Base-by-base conservation (phyloP, 2,113 vertebrate genomes). In the Centrocercus urophasianus region DNA sequence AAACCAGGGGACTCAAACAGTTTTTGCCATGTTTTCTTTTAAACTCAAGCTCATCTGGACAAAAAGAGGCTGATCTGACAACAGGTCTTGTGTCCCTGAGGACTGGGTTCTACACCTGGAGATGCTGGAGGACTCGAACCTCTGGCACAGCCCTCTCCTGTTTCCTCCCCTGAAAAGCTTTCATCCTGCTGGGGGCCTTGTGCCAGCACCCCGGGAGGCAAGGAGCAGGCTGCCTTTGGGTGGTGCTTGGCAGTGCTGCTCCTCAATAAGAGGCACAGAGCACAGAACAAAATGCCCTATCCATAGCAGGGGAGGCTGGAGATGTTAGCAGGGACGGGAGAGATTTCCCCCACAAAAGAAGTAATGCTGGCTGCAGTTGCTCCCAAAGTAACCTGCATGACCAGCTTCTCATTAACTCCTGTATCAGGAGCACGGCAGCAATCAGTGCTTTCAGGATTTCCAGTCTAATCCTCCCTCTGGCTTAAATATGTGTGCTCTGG, bases 381-480 rank as follows among this genome's bases (percentile, higher is more conserved):
- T 95, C 90, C 88, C 90, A 94, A 91, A 94, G 93, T 91, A 95
- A 78, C 56, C 48, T 2, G 3, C 5, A 1, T 73, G 77, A 85
- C 65, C 56, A 75, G 83, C 80, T 88, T 61, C 81, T 81, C 87
- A 57, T 78, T 95, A 95, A 92, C 75, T 94, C 88, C 90, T 19
- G 30, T 45, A 80, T 72, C 90, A 57, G 32, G 45, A 94, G 82
- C 64, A n/a, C 1, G 2, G 71, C 15, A 32, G 76, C 34, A 5
- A 48, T 38, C 43, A 36, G n/a, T 2, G 10, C 16, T 86, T 86
- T 65, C 12, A 81, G 86, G 81, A 93, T 96, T 96, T 96, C 86
- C 90, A 94, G 43, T 22, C 80, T 93, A 95, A 95, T 92, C 90
- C 77, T 74, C 91, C 67, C 72, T 88, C 73, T 88, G 64, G 79